A percentile compares a stretch with the other conserved stretches of the same genome.
Conservation (phyloP, 1,140 invertebrate species). For the Brachionus plicatilis region DNA sequence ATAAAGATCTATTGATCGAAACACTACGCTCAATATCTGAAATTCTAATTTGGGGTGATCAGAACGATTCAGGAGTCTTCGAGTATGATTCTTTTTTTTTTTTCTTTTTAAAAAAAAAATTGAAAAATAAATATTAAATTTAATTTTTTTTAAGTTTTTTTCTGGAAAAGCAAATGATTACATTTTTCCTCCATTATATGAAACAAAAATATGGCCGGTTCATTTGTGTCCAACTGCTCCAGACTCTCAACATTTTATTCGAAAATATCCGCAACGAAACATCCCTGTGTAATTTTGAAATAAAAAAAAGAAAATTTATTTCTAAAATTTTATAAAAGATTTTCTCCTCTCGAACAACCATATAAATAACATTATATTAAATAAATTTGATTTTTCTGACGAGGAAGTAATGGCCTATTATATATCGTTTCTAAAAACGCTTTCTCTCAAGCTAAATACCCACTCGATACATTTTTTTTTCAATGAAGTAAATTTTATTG, state of each 20-base stretch:
- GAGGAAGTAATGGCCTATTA: conserved; percentile 99
- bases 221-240: conserved; percentile 93
- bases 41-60: conserved; percentile 99
- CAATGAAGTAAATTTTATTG: conserved; percentile 74
- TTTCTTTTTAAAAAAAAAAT: conserved; percentile 44
- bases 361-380: conserved; percentile 97
- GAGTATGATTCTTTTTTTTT: conserved; percentile 68
- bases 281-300: conserved; percentile 78
- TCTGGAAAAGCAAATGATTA: conserved; percentile 97
- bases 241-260: conserved; percentile 97
- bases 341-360: conserved; percentile 96
- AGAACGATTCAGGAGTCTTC: conserved; percentile 98
- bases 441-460: conserved; percentile 94
- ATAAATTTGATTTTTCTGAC: conserved; percentile 98
- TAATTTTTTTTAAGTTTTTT: conserved; percentile 75
- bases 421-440: conserved; percentile 94
- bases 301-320: conserved; percentile 35
- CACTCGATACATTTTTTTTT: conserved; percentile 99
- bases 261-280: conserved; percentile 98
- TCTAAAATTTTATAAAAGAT: not conserved
- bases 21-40: conserved; percentile 92
- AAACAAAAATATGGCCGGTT: conserved; percentile 91
- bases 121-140: not conserved
- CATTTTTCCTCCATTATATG: conserved; percentile 94
- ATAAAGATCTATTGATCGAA: conserved; percentile 88